Evolutionary conservation across 53 echinoderm and acorn worm species (phyloP), one percentile per base, ranked within the genome.

Genomic region (Mesocentrotus franciscanus): DNA sequence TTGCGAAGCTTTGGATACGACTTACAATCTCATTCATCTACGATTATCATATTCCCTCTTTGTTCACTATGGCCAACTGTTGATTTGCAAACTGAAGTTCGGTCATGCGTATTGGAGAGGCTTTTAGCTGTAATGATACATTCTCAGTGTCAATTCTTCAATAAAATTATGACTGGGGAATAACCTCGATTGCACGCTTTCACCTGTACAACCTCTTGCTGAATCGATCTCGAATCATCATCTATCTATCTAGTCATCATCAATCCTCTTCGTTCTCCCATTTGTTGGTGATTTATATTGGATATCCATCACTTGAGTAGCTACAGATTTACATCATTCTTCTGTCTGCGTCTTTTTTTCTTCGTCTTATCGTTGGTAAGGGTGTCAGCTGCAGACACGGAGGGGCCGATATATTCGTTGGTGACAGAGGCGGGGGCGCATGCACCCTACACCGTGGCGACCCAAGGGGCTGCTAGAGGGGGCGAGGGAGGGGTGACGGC

Each of bases 221-320:
- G 76, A 76, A 76, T 29, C 30, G 30, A 76, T 76, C 12, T 13
- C 76, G 30, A 30, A 32, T 27, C 76, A 76, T 64, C 29, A 78
- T 87, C 55, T 10, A 49, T 49, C 49, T 49, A 49, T 60, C 61
- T n/a, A 29, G 30, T 60, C 33, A n/a, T 83, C 87, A 87, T 60
- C 90, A 90, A 27, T 32, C 61, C 30, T 27, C 61, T 9, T 60
- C 83, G 59, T 61, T 90, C 62, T 26, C 10, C 9, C 26, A 0
- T 57, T 55, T 85, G 56, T 85, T 55, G 36, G 90, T 90, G 90
- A 90, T 90, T 90, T 90, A 90, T 30, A 90, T 61, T 90, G 90
- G 90, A 90, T 90, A 90, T 90, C 62, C 90, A 29, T 61, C 90
- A 17, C 29, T 17, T 60, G 61, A 11, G 61, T 29, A 30, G 27